Evolutionary conservation across 37 sponge, comb jelly and placozoan genomes (phyloP), one percentile per base, ranked within the genome.

Genomic region (Crambe crambe): DNA sequence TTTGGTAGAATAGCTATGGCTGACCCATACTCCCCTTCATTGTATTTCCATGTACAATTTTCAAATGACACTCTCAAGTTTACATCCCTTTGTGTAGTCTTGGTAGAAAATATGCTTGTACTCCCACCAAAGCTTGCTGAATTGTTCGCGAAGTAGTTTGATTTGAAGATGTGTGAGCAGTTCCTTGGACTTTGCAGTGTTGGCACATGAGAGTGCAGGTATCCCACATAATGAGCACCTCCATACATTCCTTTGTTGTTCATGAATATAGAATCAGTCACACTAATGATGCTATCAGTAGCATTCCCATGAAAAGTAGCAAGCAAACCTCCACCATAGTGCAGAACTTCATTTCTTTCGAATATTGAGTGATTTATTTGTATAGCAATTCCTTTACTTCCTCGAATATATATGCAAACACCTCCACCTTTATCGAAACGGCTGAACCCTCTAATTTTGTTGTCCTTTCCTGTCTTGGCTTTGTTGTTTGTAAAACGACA

Each of bases 351-450:
- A 37, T 68, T 68, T 37, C 37, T 20, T 18, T 35, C 5, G 21
- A 68, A 68, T 27, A 35, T 6, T 3, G 20, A 30, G 10, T 37
- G 12, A 8, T 5, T 8, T 5, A 74, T 56, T 29, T 30, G 5
- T 58, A 74, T 23, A 6, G 6, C 30, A 43, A 57, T 37, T 21
- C 59, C 38, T 9, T 74, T 37, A 23, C 75, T 21, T 3, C 44
- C 18, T 74, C 22, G 36, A 26, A 21, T 32, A 5, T 74, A 35
- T 29, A 29, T 57, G 21, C 58, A 57, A 58, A 74, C 25, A 34
- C 75, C 75, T 12, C 75, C 75, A 30, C 75, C 75, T 74, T 57
- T 74, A n/a, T 57, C 75, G 23, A 57, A 56, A 9, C 75, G 59
- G 25, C 59, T 57, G 30, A 74, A 74, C 36, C 58, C 75, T 57